Percentiles rank a stretch among this genome's conserved stretches.
These are phyloP conservation scores for Poeciliopsis turneri DNA, from an alignment of 2,797 vertebrate genomes.

Conservation along the genomic window DNA sequence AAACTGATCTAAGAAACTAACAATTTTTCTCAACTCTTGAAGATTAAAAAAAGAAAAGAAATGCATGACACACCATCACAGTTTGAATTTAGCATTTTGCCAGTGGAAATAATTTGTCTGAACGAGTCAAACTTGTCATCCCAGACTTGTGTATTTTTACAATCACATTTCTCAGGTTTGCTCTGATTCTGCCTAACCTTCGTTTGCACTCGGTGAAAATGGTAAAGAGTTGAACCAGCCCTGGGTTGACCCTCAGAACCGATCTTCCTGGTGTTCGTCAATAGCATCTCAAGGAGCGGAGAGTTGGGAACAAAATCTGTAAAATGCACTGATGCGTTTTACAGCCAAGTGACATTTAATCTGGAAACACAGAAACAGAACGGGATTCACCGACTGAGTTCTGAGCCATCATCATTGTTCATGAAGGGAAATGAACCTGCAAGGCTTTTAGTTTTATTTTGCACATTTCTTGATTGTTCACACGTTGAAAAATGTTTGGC, in stretches of 20 bases:
- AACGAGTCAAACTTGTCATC: neutral
- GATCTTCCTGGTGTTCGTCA: neutral
- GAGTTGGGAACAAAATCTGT: neutral
- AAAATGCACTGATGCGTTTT: neutral
- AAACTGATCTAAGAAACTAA: neutral
- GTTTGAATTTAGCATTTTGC: neutral
- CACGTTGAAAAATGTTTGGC: neutral
- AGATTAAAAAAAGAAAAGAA: neutral
- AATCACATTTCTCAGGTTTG: neutral
- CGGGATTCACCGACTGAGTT: neutral
- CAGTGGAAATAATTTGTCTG: neutral
- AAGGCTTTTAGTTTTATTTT: neutral
- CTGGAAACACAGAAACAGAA: neutral
- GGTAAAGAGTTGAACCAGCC: neutral
- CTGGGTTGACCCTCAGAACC: neutral
- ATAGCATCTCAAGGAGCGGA: neutral
- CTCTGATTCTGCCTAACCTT: neutral
- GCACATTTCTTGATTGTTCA: neutral
- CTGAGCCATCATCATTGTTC: neutral
- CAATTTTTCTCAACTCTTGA: neutral
- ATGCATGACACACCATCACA: neutral
- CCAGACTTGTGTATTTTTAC: neutral
- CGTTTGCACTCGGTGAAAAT: neutral
- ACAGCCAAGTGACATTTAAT: neutral
- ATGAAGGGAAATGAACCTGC: neutral